Conservation (phyloP, 1,140 invertebrate genomes). For the Drosophila tani region DNA sequence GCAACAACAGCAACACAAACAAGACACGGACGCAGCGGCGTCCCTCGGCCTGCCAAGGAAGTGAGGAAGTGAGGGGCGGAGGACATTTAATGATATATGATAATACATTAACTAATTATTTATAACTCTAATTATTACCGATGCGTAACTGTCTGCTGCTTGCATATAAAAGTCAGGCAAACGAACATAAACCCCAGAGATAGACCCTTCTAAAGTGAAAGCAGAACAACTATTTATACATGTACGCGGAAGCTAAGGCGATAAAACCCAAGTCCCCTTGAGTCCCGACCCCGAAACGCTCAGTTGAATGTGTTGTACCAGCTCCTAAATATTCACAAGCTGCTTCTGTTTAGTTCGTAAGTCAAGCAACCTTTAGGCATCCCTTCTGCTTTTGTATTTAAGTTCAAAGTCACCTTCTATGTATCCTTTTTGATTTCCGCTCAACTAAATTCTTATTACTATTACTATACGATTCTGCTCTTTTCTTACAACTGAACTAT, state of each 20-base stretch:
- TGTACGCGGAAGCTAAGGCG: slow-evolving; percentile 28
- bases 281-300: slow-evolving; percentile 7
- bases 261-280: slow-evolving; percentile 2
- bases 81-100: slow-evolving; percentile 63
- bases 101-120: slow-evolving; percentile 69
- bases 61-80: slow-evolving; percentile 48
- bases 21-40: slow-evolving; percentile 47
- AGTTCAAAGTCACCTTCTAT: slow-evolving; percentile 34
- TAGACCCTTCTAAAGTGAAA: slow-evolving; percentile 16
- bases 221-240: slow-evolving; percentile 45
- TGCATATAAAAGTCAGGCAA: slow-evolving; percentile 37
- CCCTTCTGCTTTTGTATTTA: slow-evolving; percentile 47
- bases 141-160: slow-evolving; percentile 62
- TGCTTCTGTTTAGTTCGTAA: slow-evolving; percentile 44
- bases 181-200: slow-evolving; percentile 21
- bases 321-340: slow-evolving; percentile 24
- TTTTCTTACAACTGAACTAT: slow-evolving; percentile 77
- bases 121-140: slow-evolving; percentile 60
- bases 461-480: slow-evolving; percentile 53
- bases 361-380: slow-evolving; percentile 16
- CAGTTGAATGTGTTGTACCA: slow-evolving; percentile 42
- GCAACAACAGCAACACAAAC: slow-evolving; percentile 42
- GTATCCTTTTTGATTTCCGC: slow-evolving; percentile 55
- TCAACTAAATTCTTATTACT: slow-evolving; percentile 74
- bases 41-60: slow-evolving; percentile 46